phyloP scores from a whole-genome alignment of 92 coral and sea anemone genomes.

The Palythoa grandiflora region DNA sequence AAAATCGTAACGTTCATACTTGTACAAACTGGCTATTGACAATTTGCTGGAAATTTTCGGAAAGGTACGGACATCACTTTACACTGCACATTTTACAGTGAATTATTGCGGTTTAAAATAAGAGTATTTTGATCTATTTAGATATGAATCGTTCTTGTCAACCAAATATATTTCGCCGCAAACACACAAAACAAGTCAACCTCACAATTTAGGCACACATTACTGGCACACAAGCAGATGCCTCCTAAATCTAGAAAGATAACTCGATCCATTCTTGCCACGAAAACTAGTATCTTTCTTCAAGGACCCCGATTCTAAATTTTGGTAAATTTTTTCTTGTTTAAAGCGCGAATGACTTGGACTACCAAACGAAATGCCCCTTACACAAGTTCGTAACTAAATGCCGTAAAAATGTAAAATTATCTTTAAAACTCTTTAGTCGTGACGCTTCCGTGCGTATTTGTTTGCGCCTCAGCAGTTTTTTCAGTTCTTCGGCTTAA shows the following conservation, averaged over 20 bases:
- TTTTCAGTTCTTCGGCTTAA: conserved; percentile 38
- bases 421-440: background rate
- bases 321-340: background rate
- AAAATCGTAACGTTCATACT: background rate
- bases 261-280: background rate
- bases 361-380: background rate
- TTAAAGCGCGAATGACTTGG: background rate
- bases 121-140: conserved; percentile 38
- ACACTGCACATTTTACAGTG: conserved; percentile 17
- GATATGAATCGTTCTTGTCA: conserved; percentile 23
- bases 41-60: background rate
- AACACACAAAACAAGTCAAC: conserved; percentile 20
- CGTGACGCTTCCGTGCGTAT: conserved; percentile 3
- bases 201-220: conserved; percentile 1
- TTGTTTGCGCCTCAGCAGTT: conserved; percentile 24
- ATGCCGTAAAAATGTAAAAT: background rate
- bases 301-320: background rate
- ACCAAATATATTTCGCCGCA: conserved; percentile 7
- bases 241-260: background rate
- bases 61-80: background rate
- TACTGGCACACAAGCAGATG: conserved; percentile 32
- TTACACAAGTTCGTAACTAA: background rate
- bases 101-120: conserved; percentile 40
- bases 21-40: background rate
- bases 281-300: conserved; percentile 5